Evolutionary conservation across 2,888 invertebrate genomes (phyloP).

Genomic region (Agrotis clavis): DNA sequence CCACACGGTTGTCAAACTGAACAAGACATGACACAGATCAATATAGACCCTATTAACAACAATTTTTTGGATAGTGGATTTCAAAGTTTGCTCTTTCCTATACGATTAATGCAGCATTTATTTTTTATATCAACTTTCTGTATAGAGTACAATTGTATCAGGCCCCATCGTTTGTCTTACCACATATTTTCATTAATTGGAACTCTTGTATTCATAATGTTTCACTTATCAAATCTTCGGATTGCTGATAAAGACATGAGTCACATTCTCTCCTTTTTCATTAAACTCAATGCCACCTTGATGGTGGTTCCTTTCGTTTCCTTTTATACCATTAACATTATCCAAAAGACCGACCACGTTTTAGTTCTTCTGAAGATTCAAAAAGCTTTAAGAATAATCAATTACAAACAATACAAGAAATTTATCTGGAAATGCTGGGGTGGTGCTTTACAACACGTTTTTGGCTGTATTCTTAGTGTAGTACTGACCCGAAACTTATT

Average conservation of each 20-base stretch:
- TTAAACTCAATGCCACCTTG: neutral
- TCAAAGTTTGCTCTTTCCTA: conserved; percentile 25
- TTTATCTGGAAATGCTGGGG: neutral
- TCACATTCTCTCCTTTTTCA: neutral
- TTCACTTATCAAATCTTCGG: neutral
- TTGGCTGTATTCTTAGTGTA: neutral
- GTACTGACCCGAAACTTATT: neutral
- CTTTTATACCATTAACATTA: conserved; percentile 12
- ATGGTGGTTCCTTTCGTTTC: neutral
- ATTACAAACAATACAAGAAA: neutral
- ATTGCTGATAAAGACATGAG: neutral
- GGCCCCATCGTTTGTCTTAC: conserved; percentile 14
- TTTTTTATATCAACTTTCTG: conserved; percentile 22
- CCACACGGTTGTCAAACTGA: too few relatives aligned
- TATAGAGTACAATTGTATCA: conserved; percentile 30
- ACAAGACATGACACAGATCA: too few relatives aligned
- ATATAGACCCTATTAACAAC: neutral
- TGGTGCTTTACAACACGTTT: neutral
- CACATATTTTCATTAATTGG: conserved; percentile 20
- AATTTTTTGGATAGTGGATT: conserved; percentile 27
- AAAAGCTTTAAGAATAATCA: conserved; percentile 18
- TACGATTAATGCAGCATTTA: conserved; percentile 6
- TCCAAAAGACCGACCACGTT: conserved; percentile 12
- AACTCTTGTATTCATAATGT: neutral
- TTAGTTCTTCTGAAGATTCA: conserved; percentile 32